These are phyloP conservation scores for Idaea biselata DNA, from an alignment of 2,888 invertebrate species.

Conservation along the genomic window DNA sequence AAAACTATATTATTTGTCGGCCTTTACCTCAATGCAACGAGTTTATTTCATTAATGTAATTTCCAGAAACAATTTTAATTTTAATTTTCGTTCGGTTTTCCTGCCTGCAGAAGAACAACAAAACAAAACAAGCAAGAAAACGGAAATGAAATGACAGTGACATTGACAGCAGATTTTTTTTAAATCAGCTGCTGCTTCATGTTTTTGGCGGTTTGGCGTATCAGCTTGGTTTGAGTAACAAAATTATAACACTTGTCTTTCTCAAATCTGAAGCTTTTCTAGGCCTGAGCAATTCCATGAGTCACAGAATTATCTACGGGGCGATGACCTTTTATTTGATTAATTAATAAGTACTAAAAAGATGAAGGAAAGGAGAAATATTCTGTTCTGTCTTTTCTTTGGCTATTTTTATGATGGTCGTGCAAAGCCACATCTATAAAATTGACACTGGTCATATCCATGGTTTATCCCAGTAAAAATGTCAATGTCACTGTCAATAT, in stretches of 20 bases:
- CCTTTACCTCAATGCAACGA: neutral
- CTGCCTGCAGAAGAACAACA: conserved; percentile 3
- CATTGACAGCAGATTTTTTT: neutral
- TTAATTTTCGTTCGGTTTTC: neutral
- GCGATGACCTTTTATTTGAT: too few relatives aligned
- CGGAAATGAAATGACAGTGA: neutral
- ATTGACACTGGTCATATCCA: neutral
- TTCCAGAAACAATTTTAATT: neutral
- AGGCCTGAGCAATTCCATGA: too few relatives aligned
- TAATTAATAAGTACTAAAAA: too few relatives aligned
- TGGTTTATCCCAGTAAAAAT: neutral
- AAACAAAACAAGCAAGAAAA: neutral
- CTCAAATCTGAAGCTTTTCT: too few relatives aligned
- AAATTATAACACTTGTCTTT: too few relatives aligned
- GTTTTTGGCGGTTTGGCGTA: too few relatives aligned
- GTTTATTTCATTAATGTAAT: neutral
- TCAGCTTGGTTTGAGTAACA: too few relatives aligned
- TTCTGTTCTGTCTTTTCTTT: too few relatives aligned
- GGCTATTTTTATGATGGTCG: too few relatives aligned
- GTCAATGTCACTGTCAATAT: neutral
- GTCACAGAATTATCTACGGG: too few relatives aligned
- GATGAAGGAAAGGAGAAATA: too few relatives aligned
- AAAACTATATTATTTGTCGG: neutral
- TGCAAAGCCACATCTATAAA: too few relatives aligned
- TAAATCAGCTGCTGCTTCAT: neutral